phyloP scores from a whole-genome alignment of 2,113 vertebrate species.

The Planiliza haematocheilus region DNA sequence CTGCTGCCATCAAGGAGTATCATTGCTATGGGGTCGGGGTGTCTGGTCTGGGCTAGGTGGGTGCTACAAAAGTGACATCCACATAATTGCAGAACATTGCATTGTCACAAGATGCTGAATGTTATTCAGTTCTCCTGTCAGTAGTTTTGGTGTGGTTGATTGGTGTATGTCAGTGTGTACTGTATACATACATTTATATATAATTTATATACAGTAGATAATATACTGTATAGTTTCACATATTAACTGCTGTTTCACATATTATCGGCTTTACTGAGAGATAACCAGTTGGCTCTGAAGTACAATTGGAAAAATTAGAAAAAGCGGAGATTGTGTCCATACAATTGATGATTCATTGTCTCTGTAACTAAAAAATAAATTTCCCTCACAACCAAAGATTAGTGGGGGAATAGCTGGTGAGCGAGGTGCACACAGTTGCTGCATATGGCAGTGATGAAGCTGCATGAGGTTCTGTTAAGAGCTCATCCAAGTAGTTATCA shows the following conservation, averaged over 20 bases:
- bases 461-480: constrained; percentile 52
- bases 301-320: constrained; percentile 18
- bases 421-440: constrained; percentile 45
- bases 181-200: no score
- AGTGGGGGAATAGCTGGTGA: constrained; percentile 69
- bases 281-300: constrained; percentile 42
- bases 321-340: constrained; percentile 31
- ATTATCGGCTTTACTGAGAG: constrained; percentile 23
- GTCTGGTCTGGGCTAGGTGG: no score
- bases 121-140: no score
- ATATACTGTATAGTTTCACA: constrained; percentile 49
- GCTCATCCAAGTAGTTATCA: constrained; percentile 43
- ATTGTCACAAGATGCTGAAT: no score
- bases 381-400: constrained; percentile 60
- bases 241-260: no score
- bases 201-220: not conserved
- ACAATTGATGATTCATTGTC: constrained; percentile 64
- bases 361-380: constrained; percentile 65
- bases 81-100: no score
- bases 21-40: no score
- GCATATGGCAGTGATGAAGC: constrained; percentile 66
- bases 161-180: no score
- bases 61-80: no score
- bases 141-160: no score
- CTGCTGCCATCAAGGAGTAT: no score